phyloP scores from a whole-genome alignment of 1,140 invertebrate species.

The Drosophila simulans region DNA sequence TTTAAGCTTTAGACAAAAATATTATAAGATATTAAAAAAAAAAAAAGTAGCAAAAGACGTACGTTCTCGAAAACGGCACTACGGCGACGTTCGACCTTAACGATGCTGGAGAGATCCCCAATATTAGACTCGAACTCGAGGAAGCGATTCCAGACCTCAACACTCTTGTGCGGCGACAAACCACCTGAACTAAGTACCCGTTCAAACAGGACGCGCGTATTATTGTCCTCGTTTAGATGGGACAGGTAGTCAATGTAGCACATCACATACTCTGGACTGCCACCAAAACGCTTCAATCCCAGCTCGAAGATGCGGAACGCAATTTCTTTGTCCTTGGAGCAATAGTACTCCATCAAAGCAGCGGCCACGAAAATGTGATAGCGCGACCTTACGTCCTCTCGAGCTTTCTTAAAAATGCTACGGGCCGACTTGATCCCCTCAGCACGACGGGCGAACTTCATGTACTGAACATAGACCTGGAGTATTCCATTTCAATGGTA shows the following conservation, averaged over 20 bases:
- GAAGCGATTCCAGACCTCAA: conserved; percentile 99
- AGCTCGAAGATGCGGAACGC: conserved; percentile 99
- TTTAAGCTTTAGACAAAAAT: conserved; percentile 89
- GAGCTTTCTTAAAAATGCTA: conserved; percentile 96
- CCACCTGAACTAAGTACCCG: conserved; percentile 97
- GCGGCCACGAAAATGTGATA: conserved; percentile 98
- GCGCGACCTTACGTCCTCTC: conserved; percentile 94
- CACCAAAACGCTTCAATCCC: conserved; percentile 97
- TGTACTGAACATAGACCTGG: conserved; percentile 98
- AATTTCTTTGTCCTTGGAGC: conserved; percentile 99
- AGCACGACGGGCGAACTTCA: conserved; percentile 98
- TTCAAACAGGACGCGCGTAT: conserved; percentile 98
- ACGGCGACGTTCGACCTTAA: conserved; percentile 98
- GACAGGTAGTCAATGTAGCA: conserved; percentile 99
- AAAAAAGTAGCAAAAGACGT: conserved; percentile 17
- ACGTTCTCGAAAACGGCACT: conserved; percentile 96
- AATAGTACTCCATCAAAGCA: conserved; percentile 99
- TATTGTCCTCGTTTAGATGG: conserved; percentile 99
- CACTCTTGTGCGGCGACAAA: conserved; percentile 95
- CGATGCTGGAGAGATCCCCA: conserved; percentile 98
- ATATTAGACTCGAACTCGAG: conserved; percentile 99
- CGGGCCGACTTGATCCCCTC: conserved; percentile 99
- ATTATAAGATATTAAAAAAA: background rate
- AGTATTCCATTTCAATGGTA: background rate
- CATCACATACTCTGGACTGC: conserved; percentile 97